Conservation (phyloP, 2,113 vertebrate genomes). For the Mirza zaza region DNA sequence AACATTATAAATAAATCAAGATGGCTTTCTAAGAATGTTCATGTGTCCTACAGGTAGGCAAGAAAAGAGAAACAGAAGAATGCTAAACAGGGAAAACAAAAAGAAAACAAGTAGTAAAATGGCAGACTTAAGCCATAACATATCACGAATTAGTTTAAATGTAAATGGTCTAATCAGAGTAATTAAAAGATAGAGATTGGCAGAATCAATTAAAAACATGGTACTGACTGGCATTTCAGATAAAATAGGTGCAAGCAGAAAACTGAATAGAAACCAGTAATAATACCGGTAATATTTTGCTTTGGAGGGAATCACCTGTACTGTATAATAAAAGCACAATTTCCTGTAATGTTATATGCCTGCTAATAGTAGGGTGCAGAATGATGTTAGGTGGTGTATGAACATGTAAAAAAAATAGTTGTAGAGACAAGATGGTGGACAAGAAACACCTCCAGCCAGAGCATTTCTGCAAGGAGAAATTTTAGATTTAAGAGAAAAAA, state of each 20-base stretch:
- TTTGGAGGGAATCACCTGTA: neutral
- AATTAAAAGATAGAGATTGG: neutral
- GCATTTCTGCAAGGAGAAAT: too few species aligned
- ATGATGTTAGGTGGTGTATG: neutral
- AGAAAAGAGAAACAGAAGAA: neutral
- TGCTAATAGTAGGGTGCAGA: accelerated
- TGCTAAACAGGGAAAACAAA: neutral
- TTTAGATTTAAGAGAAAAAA: too few species aligned
- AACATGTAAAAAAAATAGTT: neutral
- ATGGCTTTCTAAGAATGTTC: neutral
- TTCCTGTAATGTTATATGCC: neutral
- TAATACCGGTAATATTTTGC: neutral
- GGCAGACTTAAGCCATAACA: neutral
- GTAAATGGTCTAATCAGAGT: neutral
- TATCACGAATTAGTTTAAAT: neutral
- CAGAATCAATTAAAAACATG: neutral
- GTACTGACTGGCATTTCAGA: conserved; percentile 49
- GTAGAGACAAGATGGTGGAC: too few species aligned
- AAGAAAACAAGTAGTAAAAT: neutral
- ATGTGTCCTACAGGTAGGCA: neutral
- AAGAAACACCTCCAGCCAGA: too few species aligned
- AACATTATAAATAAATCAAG: neutral
- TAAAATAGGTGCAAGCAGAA: neutral
- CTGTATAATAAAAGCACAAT: neutral
- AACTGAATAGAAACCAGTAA: neutral